These are phyloP conservation scores for Rhynchonema sp. DNA, from an alignment of 2,888 invertebrate species.

Conservation along the genomic window DNA sequence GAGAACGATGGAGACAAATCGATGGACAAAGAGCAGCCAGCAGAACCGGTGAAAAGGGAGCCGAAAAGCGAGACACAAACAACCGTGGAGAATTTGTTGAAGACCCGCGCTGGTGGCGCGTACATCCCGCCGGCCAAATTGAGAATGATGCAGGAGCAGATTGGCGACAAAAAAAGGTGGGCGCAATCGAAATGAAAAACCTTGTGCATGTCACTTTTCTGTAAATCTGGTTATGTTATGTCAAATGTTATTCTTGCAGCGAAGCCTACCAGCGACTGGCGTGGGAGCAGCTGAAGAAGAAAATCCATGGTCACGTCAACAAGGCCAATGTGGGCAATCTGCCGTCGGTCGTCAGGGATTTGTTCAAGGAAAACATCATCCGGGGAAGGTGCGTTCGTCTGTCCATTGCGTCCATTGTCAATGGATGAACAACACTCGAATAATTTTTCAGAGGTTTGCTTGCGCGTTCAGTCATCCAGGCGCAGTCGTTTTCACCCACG, in stretches of 20 bases:
- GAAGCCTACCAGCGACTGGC: constrained; percentile 82
- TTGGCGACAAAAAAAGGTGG: constrained; percentile 62
- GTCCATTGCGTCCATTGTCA: no score
- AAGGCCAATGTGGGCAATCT: constrained; percentile 89
- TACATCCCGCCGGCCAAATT: constrained; percentile 95
- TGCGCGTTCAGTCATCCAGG: constrained; percentile 78
- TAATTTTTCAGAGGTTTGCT: constrained; percentile 48
- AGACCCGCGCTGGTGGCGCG: constrained; percentile 37
- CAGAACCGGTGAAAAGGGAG: not conserved
- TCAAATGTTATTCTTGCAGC: constrained; percentile 32
- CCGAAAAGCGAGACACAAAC: not conserved
- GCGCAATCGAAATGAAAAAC: not conserved
- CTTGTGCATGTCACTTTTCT: not conserved
- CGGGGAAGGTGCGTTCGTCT: constrained; percentile 47
- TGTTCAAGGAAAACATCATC: constrained; percentile 83
- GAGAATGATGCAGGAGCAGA: constrained; percentile 79
- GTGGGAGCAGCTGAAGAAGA: constrained; percentile 97
- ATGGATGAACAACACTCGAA: not conserved
- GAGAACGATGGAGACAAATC: not conserved
- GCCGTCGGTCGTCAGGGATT: constrained; percentile 59
- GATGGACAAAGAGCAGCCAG: not conserved
- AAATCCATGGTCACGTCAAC: constrained; percentile 90
- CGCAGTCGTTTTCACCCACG: constrained; percentile 86
- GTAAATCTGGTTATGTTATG: not conserved
- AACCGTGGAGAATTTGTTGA: not conserved